phyloP scores from a whole-genome alignment of 2,797 vertebrate species.

The Anabas testudineus region DNA sequence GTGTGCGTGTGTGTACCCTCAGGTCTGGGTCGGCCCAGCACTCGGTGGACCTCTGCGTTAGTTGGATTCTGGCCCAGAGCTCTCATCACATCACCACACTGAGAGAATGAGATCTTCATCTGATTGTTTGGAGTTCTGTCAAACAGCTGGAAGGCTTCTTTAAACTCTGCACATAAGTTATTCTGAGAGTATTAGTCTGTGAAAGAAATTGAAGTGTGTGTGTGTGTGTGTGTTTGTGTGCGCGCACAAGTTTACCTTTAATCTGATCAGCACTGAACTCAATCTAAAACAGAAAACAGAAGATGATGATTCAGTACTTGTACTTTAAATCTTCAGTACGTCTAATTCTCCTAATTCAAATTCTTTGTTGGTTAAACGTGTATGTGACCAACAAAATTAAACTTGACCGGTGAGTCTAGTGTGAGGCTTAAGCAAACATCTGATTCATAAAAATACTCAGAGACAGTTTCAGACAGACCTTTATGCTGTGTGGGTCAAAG shows the following conservation, averaged over 20 bases:
- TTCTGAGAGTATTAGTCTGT: too few relatives aligned
- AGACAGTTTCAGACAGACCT: slow-evolving; percentile 4
- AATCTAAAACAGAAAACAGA: slow-evolving; percentile 13
- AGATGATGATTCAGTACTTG: neutral
- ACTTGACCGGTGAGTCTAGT: too few relatives aligned
- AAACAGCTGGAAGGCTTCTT: slow-evolving; percentile 90
- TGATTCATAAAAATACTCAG: too few relatives aligned
- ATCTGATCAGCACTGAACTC: slow-evolving; percentile 23
- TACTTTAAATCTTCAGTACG: too few relatives aligned
- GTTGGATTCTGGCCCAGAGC: slow-evolving; percentile 91
- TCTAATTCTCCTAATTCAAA: too few relatives aligned
- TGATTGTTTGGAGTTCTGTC: slow-evolving; percentile 83
- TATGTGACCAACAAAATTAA: too few relatives aligned
- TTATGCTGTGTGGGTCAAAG: slow-evolving; percentile 14
- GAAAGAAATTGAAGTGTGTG: neutral
- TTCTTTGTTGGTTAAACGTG: too few relatives aligned
- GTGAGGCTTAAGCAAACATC: too few relatives aligned
- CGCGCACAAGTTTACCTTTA: slow-evolving; percentile 11
- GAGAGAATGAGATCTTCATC: slow-evolving; percentile 88
- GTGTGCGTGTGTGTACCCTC: slow-evolving; percentile 80
- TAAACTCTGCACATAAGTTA: slow-evolving; percentile 82
- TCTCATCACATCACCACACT: slow-evolving; percentile 89
- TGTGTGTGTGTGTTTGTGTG: neutral
- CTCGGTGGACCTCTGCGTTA: slow-evolving; percentile 86
- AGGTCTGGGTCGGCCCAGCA: slow-evolving; percentile 88